These are phyloP conservation scores for Melanotaenia pygmaea DNA, from an alignment of 2,797 vertebrate species.

Conservation along the genomic window DNA sequence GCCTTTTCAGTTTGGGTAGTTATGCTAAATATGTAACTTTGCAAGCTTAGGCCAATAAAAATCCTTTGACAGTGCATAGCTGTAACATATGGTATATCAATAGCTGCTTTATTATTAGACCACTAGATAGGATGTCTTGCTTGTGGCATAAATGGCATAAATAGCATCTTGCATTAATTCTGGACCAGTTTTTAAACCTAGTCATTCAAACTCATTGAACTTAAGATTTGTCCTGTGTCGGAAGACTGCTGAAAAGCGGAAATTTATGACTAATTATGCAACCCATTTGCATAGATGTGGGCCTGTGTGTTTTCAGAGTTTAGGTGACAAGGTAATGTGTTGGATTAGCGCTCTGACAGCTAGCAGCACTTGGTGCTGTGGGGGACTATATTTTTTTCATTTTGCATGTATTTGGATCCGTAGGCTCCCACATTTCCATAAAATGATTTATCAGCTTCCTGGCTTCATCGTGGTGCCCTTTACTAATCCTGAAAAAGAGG, in stretches of 20 bases:
- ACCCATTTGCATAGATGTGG: constrained; percentile 21
- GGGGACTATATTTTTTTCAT: constrained; percentile 41
- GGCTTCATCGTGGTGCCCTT: constrained; percentile 22
- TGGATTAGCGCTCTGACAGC: constrained; percentile 41
- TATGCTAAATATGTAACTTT: background rate
- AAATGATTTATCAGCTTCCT: constrained; percentile 44
- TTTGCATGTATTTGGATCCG: constrained; percentile 25
- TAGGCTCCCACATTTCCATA: constrained; percentile 48
- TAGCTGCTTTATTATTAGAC: constrained; percentile 1
- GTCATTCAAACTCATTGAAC: constrained; percentile 9
- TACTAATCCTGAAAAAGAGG: constrained; percentile 29
- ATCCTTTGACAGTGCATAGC: background rate
- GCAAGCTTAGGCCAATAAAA: background rate
- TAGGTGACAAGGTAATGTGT: constrained; percentile 40
- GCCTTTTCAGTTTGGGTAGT: background rate
- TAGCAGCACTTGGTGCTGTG: constrained; percentile 34
- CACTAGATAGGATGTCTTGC: background rate
- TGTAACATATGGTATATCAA: background rate
- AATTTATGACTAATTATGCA: constrained; percentile 26
- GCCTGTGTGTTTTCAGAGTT: constrained; percentile 22
- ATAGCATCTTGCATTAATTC: constrained; percentile 19
- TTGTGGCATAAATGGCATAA: constrained; percentile 19
- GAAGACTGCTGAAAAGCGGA: constrained; percentile 7
- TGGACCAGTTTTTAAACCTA: background rate
- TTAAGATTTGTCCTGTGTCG: constrained; percentile 21